Evolutionary conservation across 2,797 vertebrate genomes (phyloP).

Genomic region (Cirrhinus molitorella): DNA sequence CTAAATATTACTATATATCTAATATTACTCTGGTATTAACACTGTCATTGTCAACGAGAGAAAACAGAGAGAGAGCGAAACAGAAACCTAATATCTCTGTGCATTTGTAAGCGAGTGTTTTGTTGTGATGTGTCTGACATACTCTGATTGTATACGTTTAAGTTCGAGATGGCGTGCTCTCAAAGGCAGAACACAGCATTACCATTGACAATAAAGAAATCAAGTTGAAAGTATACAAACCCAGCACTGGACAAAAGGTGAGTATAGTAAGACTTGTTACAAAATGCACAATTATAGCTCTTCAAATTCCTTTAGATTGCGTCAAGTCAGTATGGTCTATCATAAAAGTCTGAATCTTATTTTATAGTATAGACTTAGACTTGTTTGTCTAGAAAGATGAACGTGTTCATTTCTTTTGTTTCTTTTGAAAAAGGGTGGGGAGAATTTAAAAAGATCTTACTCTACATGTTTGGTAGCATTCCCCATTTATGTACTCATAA

Average conservation of each 20-base stretch:
- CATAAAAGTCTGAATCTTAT: background rate
- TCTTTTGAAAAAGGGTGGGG: background rate
- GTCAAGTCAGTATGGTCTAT: background rate
- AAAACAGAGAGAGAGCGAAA: too few species aligned
- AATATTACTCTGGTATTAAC: too few species aligned
- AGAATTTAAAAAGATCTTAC: background rate
- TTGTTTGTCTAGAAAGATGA: background rate
- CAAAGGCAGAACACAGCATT: conserved; percentile 39
- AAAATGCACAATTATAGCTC: background rate
- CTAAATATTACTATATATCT: too few species aligned
- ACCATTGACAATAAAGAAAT: conserved; percentile 3
- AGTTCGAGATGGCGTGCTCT: conserved; percentile 49
- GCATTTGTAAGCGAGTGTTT: too few species aligned
- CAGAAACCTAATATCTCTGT: too few species aligned
- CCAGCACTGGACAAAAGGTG: background rate
- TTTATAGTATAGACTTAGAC: background rate
- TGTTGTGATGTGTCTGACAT: background rate
- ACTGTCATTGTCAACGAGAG: too few species aligned
- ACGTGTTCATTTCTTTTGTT: background rate
- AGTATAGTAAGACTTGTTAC: background rate
- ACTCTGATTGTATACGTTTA: background rate
- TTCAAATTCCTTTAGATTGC: background rate
- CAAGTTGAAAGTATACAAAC: conserved; percentile 41
- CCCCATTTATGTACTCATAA: background rate
- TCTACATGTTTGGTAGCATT: background rate